These are phyloP conservation scores for Trichacis sp. DNA, from an alignment of 2,888 invertebrate species.

Conservation along the genomic window DNA sequence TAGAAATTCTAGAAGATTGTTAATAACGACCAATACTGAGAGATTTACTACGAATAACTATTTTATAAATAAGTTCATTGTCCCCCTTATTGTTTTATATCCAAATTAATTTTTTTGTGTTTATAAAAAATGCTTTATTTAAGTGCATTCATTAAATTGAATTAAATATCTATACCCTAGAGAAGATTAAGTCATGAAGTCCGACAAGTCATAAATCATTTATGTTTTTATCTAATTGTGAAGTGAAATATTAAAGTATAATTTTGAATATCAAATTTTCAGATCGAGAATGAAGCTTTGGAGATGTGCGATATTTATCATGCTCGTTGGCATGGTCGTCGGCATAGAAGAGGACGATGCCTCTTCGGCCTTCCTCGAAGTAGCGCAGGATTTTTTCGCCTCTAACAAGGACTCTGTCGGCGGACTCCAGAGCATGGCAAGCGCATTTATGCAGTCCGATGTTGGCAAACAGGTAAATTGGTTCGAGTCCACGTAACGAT, in stretches of 20 bases:
- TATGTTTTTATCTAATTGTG: background rate
- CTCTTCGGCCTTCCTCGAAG: slow-evolving; percentile 76
- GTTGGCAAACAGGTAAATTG: slow-evolving; percentile 73
- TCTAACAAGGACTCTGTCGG: slow-evolving; percentile 73
- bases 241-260: background rate
- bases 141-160: too few species aligned
- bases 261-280: background rate
- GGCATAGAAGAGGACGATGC: slow-evolving; percentile 69
- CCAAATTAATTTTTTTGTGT: too few species aligned
- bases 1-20: too few species aligned
- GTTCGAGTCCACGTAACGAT: too few species aligned
- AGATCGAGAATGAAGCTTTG: slow-evolving; percentile 52
- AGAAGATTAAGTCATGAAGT: too few species aligned
- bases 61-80: too few species aligned
- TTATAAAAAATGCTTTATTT: too few species aligned
- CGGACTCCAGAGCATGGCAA: slow-evolving; percentile 76
- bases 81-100: too few species aligned
- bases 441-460: slow-evolving; percentile 78
- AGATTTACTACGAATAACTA: too few species aligned
- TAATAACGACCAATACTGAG: too few species aligned
- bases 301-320: slow-evolving; percentile 49
- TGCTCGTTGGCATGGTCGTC: slow-evolving; percentile 47
- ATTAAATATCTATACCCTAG: too few species aligned
- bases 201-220: background rate
- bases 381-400: slow-evolving; percentile 78